Evolutionary conservation across 2,797 vertebrate genomes (phyloP).

Genomic region (Semotilus atromaculatus): DNA sequence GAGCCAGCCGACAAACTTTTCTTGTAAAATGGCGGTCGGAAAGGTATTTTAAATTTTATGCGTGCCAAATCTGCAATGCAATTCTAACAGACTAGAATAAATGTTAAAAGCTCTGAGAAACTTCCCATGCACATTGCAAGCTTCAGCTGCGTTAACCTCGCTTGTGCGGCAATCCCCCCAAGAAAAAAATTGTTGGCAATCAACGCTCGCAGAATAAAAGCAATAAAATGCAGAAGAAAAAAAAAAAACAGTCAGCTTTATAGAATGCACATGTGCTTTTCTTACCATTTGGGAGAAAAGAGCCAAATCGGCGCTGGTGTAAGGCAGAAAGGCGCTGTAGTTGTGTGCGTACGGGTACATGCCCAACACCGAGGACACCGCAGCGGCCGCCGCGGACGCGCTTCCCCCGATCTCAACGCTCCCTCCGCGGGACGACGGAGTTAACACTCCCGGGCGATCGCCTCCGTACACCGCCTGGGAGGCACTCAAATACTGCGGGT

Average conservation of each 20-base stretch:
- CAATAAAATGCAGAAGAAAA: not conserved
- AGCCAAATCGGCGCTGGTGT: constrained; percentile 92
- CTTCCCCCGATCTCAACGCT: constrained; percentile 85
- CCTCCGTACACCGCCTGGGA: constrained; percentile 91
- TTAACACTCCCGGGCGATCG: constrained; percentile 88
- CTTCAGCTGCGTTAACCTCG: not conserved
- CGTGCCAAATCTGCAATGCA: not conserved
- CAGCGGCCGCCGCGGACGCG: constrained; percentile 85
- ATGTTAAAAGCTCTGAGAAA: not conserved
- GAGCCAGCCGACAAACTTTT: not conserved
- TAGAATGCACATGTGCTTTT: not conserved
- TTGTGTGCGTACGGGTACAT: constrained; percentile 95
- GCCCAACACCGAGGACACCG: constrained; percentile 92
- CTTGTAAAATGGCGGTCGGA: not conserved
- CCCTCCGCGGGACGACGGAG: constrained; percentile 87
- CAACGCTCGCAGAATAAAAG: not conserved
- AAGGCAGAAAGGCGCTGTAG: constrained; percentile 97
- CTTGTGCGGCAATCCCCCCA: not conserved
- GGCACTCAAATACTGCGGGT: constrained; percentile 94
- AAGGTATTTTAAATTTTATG: not conserved
- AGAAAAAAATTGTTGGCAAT: not conserved
- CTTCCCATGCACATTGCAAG: constrained; percentile 1
- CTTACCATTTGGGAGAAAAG: constrained; percentile 98
- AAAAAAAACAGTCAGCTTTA: not conserved
- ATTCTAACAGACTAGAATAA: not conserved